Evolutionary conservation across 2,113 vertebrate species (phyloP).

Genomic region (Chloroceryle aenea): DNA sequence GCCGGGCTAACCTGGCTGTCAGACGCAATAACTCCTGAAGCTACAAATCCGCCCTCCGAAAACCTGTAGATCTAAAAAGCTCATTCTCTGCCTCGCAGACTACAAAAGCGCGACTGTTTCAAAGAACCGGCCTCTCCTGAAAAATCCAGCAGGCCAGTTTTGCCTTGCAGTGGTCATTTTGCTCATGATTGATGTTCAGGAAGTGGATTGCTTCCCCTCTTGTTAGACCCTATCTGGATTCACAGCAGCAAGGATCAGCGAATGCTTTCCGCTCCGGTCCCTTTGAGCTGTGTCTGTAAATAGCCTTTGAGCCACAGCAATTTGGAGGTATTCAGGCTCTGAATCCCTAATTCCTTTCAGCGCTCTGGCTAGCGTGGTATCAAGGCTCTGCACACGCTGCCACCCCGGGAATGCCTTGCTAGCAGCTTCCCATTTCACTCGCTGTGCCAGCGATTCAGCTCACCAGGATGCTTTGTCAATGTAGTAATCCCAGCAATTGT

Average conservation of each 20-base stretch:
- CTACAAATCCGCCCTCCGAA: not conserved
- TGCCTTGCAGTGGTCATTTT: slow-evolving; percentile 51
- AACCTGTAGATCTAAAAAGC: slow-evolving; percentile 29
- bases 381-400: slow-evolving; percentile 60
- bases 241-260: slow-evolving; percentile 46
- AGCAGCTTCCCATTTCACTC: slow-evolving; percentile 58
- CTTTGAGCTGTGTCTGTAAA: slow-evolving; percentile 48
- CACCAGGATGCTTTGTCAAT: slow-evolving; percentile 63
- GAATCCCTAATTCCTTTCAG: slow-evolving; percentile 64
- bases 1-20: slow-evolving; percentile 34
- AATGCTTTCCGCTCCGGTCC: slow-evolving; percentile 42
- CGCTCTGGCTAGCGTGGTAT: not conserved
- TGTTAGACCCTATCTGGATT: slow-evolving; percentile 54
- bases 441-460: slow-evolving; percentile 65
- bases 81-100: not conserved
- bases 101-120: slow-evolving; percentile 56
- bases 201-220: slow-evolving; percentile 70
- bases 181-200: slow-evolving; percentile 59
- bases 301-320: slow-evolving; percentile 55
- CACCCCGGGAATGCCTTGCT: slow-evolving; percentile 63
- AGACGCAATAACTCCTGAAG: not conserved
- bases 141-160: slow-evolving; percentile 17
- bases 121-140: not conserved
- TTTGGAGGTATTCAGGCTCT: slow-evolving; percentile 56
- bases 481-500: slow-evolving; percentile 64